A percentile compares a stretch with the other conserved stretches of the same genome.
These are phyloP conservation scores for Microhierax caerulescens DNA, from an alignment of 2,797 vertebrate genomes.

Conservation along the genomic window DNA sequence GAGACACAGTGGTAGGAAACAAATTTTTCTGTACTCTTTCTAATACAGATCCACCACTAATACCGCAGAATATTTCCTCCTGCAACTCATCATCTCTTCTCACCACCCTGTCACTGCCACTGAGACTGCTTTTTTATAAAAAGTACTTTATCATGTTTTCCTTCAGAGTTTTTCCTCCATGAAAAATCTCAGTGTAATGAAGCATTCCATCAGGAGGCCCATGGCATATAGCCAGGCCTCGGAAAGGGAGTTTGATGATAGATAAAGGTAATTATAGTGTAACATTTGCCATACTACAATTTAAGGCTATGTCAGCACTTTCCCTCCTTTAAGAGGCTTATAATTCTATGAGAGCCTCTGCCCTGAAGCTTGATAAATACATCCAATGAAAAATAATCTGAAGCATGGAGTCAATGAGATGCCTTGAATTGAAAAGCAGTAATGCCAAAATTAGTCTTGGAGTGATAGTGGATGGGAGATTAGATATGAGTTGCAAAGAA, in stretches of 20 bases:
- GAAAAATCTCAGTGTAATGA: slow-evolving; percentile 29
- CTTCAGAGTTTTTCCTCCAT: not conserved
- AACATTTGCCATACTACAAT: slow-evolving; percentile 41
- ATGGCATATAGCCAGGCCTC: slow-evolving; percentile 13
- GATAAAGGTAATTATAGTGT: slow-evolving; percentile 65
- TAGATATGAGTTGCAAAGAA: not conserved
- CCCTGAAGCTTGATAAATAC: slow-evolving; percentile 36
- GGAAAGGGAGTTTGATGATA: slow-evolving; percentile 43
- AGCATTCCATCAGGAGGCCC: slow-evolving; percentile 36
- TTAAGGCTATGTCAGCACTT: slow-evolving; percentile 55
- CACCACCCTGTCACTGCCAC: not conserved
- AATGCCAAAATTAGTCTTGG: not conserved
- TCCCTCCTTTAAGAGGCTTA: slow-evolving; percentile 23
- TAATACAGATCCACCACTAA: not conserved
- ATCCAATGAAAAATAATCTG: slow-evolving; percentile 13
- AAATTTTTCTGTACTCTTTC: not conserved
- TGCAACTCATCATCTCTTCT: not conserved
- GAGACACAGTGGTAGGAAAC: not conserved
- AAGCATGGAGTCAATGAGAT: slow-evolving; percentile 20
- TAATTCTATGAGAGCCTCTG: slow-evolving; percentile 23
- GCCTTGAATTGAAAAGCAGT: not conserved
- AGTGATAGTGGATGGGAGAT: not conserved
- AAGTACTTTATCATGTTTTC: slow-evolving; percentile 39
- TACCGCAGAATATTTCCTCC: not conserved
- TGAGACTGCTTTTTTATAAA: not conserved